These are phyloP conservation scores for Pterostichus madidus DNA, from an alignment of 2,888 invertebrate species.

Conservation along the genomic window DNA sequence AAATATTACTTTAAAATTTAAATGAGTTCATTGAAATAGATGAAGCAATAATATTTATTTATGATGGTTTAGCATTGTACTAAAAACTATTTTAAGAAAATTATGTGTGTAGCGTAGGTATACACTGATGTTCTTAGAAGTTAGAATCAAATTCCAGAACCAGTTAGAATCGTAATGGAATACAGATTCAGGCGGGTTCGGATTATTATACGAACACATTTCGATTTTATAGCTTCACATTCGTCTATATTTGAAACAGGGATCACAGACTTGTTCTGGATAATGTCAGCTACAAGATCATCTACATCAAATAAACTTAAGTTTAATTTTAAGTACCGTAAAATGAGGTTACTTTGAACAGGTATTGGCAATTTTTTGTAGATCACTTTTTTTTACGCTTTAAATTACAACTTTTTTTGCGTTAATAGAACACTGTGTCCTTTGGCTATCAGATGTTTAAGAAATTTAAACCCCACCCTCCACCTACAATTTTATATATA, in stretches of 20 bases:
- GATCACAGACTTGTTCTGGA: conserved; percentile 12
- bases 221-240: background rate
- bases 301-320: conserved; percentile 3
- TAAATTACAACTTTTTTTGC: no score
- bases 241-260: background rate
- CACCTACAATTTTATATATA: no score
- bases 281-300: conserved; percentile 14
- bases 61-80: conserved; percentile 13
- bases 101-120: conserved; percentile 5
- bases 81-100: conserved; percentile 22
- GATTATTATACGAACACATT: background rate
- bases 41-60: conserved; percentile 22
- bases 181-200: conserved; percentile 8
- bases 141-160: conserved; percentile 10
- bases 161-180: conserved; percentile 17
- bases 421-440: no score
- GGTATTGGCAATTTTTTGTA: no score
- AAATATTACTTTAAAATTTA: conserved; percentile 36
- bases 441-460: no score
- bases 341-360: no score
- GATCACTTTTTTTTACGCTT: no score
- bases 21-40: conserved; percentile 38
- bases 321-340: conserved; percentile 9
- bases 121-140: background rate
- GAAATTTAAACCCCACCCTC: no score